phyloP scores from a whole-genome alignment of 2,797 vertebrate species.

The Heteromormyrus szaboi region DNA sequence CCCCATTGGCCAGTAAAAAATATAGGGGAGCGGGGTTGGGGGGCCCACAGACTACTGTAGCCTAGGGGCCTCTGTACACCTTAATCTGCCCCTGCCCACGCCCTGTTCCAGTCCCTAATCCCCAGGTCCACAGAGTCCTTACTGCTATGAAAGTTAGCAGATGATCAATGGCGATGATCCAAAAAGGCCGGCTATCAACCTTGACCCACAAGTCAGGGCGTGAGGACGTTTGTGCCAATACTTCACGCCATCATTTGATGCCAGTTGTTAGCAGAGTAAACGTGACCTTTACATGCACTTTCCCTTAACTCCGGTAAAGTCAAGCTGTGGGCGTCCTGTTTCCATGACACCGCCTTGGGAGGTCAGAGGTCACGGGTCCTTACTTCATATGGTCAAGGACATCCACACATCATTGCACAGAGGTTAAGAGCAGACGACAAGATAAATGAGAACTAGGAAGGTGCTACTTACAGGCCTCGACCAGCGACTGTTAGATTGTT shows the following conservation, averaged over 20 bases:
- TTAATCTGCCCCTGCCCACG: not conserved
- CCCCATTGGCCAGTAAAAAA: no score
- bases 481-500: not conserved
- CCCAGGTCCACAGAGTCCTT: not conserved
- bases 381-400: not conserved
- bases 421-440: not conserved
- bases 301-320: not conserved
- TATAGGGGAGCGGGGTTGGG: no score
- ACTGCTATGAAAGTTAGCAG: not conserved
- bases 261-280: not conserved
- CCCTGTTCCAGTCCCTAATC: not conserved
- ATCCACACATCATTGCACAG: not conserved
- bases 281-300: not conserved
- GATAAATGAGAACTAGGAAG: not conserved
- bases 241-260: not conserved
- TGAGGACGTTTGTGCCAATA: not conserved
- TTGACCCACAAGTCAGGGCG: not conserved
- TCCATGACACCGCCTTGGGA: not conserved
- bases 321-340: not conserved
- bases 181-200: not conserved
- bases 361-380: not conserved
- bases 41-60: no score
- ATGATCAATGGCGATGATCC: not conserved
- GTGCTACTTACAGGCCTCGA: not conserved
- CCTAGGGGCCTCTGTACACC: no score